Percentiles rank a stretch among this genome's conserved stretches.
Evolutionary conservation across 2,113 vertebrate species (phyloP).

Genomic region (Melanostigma gelatinosum): DNA sequence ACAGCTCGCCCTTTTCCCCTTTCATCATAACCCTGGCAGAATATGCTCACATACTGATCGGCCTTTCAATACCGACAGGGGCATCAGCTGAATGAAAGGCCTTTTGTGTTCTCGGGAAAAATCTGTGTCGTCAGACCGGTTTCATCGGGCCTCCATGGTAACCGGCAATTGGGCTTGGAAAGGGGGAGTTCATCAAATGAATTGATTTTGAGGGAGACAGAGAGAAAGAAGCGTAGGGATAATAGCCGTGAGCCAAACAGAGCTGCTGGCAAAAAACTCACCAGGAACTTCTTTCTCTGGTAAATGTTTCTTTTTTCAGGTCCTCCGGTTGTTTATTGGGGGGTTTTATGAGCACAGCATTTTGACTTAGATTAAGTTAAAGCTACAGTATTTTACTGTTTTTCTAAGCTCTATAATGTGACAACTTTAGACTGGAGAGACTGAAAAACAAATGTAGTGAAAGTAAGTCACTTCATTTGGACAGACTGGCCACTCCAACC

Average conservation of each 20-base stretch:
- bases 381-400: background rate
- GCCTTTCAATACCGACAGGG: constrained; percentile 25
- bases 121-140: constrained; percentile 50
- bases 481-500: background rate
- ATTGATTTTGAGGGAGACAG: constrained; percentile 31
- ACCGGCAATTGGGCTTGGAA: constrained; percentile 54
- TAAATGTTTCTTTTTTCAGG: constrained; percentile 2
- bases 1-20: constrained; percentile 4
- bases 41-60: constrained; percentile 7
- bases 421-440: too few relatives aligned
- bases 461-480: background rate
- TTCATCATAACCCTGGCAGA: constrained; percentile 28
- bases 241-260: constrained; percentile 7
- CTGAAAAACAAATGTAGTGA: background rate
- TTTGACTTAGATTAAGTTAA: constrained; percentile 9
- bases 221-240: background rate
- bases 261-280: constrained; percentile 5
- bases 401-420: background rate
- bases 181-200: constrained; percentile 49
- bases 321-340: constrained; percentile 38
- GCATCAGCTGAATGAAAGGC: constrained; percentile 54
- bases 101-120: constrained; percentile 63
- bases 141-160: constrained; percentile 63
- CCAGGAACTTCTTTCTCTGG: constrained; percentile 29
- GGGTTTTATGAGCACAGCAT: constrained; percentile 29